Evolutionary conservation across 2,888 invertebrate species (phyloP), one percentile per base, ranked within the genome.

Genomic region (Carcina quercana): DNA sequence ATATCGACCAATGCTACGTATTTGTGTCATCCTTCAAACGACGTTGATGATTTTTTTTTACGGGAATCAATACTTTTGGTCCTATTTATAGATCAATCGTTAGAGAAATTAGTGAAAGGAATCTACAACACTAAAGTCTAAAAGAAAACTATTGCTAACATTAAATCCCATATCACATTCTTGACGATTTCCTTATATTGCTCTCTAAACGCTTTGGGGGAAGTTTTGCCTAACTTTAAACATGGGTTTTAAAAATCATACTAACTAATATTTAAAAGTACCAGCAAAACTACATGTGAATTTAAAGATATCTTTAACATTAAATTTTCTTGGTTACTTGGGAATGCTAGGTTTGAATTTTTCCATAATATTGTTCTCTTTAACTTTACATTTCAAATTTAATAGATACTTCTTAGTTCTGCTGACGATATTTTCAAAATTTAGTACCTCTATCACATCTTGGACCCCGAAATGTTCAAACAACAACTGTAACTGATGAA

Each of bases 401-500:
- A 30, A 5, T n/a, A 21, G 10, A 8, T 6, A 13, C n/a, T n/a
- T 15, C 12, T 8, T n/a, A 25, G 10, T 11, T 5, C 4, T 5
- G 7, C 3, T 21, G 5, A 11, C 28, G 15, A 11, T 24, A 28
- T 33, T n/a, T 33, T 33, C 12, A 33, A 34, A 25, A 19, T 14
- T 11, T 15, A 15, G n/a, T 28, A 10, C 20, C 11, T 12, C 15
- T 31, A 22, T 30, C 26, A 35, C 62, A 65, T 59, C 50, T 80
- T 80, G 80, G 80, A 80, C 80, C 76, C 79, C 71, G 69, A 63
- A 63, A 57, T 60, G 59, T 47, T 48, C 47, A 46, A 64, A 59
- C 56, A 43, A 42, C 61, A 70, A 72, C 71, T 72, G 70, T 66
- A 72, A 73, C 70, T 61, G 57, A 61, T 11, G 64, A 65, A 76